phyloP scores from a whole-genome alignment of 2,797 vertebrate genomes.

The Botia almorhae region DNA sequence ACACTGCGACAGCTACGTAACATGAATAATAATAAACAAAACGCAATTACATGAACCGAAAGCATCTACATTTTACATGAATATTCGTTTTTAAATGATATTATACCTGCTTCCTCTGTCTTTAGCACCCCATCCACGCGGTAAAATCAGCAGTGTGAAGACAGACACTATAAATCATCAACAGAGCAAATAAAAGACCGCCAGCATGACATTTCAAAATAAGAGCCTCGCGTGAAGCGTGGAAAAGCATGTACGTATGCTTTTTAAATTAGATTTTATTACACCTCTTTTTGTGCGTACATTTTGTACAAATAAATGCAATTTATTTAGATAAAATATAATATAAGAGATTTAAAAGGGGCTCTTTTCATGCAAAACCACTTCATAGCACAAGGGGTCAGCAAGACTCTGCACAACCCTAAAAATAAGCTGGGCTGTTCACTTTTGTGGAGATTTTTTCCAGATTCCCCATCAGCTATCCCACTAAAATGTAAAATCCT shows the following conservation, averaged over 20 bases:
- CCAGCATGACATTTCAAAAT: background rate
- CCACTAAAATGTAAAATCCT: too few relatives aligned
- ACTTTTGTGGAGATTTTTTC: background rate
- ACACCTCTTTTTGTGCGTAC: too few relatives aligned
- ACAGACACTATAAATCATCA: background rate
- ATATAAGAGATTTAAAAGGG: background rate
- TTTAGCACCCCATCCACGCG: constrained; percentile 21
- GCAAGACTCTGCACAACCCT: background rate
- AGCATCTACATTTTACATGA: background rate
- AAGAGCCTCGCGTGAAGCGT: constrained; percentile 5
- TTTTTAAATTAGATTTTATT: too few relatives aligned
- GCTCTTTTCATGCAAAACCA: background rate
- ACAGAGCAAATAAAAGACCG: background rate
- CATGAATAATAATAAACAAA: background rate
- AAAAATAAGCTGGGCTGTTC: background rate
- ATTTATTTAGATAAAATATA: background rate
- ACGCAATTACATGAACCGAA: background rate
- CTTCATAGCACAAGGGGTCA: constrained; percentile 14
- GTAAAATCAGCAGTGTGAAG: background rate
- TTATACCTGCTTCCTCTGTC: constrained; percentile 3
- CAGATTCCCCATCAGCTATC: background rate
- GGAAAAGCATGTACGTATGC: too few relatives aligned
- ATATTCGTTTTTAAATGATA: background rate
- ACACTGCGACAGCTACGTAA: background rate
- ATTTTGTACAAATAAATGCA: too few relatives aligned